Evolutionary conservation across 2,888 invertebrate genomes (phyloP).

Genomic region (Leucophenga maculata): DNA sequence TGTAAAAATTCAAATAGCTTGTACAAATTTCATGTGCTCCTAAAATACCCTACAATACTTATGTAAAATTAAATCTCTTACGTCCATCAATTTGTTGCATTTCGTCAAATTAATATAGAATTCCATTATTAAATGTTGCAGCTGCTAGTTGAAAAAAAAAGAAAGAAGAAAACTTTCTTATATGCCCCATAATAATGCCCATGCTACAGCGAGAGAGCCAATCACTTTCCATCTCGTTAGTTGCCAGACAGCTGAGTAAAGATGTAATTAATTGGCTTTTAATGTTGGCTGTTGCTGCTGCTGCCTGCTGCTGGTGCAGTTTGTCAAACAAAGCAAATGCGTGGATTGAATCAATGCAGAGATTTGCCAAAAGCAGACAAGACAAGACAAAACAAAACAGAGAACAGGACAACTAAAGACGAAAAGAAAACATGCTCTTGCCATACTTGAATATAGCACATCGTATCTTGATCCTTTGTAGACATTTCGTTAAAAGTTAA

Average conservation of each 20-base stretch:
- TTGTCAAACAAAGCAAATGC: conserved; percentile 63
- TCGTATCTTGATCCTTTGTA: conserved; percentile 62
- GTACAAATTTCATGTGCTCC: too few species aligned
- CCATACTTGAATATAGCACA: not conserved
- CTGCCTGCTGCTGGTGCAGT: conserved; percentile 49
- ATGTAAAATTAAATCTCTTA: too few species aligned
- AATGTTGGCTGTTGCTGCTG: conserved; percentile 46
- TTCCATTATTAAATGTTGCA: too few species aligned
- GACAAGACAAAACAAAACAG: conserved; percentile 29
- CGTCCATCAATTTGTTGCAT: too few species aligned
- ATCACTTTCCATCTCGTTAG: conserved; percentile 14
- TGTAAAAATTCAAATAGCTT: too few species aligned
- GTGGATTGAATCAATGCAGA: conserved; percentile 42
- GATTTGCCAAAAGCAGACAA: conserved; percentile 40
- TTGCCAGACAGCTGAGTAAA: conserved; percentile 25
- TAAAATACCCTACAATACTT: too few species aligned
- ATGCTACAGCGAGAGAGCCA: not conserved
- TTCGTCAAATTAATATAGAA: too few species aligned
- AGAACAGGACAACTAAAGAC: conserved; percentile 17
- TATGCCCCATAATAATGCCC: not conserved
- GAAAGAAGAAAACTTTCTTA: conserved; percentile 47
- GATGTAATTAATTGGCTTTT: conserved; percentile 63
- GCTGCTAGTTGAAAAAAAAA: conserved; percentile 24
- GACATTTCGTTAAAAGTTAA: conserved; percentile 66
- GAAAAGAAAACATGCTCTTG: not conserved